Evolutionary conservation across 2,797 vertebrate species (phyloP).

Genomic region (Hydrolagus colliei): DNA sequence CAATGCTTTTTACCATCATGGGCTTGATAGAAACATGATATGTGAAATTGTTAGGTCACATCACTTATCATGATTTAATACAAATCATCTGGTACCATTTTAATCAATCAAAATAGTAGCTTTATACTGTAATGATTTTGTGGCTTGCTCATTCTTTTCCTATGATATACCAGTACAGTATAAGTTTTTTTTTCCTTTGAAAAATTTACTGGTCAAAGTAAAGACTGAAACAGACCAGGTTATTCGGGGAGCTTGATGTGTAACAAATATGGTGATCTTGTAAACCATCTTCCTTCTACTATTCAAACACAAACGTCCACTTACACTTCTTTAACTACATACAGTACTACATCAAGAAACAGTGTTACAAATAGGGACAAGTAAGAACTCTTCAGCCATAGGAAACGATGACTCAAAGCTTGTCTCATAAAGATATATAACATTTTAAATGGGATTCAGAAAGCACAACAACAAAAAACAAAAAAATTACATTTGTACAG

Average conservation of each 20-base stretch:
- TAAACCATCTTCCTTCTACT: background rate
- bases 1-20: constrained; percentile 88
- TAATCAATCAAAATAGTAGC: constrained; percentile 94
- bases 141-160: constrained; percentile 75
- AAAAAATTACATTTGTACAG: too few species aligned
- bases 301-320: background rate
- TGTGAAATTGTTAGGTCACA: constrained; percentile 91
- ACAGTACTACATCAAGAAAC: background rate
- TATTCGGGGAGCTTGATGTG: background rate
- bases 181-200: constrained; percentile 65
- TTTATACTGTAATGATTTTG: constrained; percentile 83
- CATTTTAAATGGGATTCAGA: too few species aligned
- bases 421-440: too few species aligned
- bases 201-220: constrained; percentile 74
- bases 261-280: background rate
- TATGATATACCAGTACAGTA: constrained; percentile 60
- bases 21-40: constrained; percentile 97
- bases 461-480: too few species aligned
- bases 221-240: background rate
- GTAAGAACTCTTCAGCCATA: too few species aligned
- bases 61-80: constrained; percentile 94
- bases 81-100: constrained; percentile 76
- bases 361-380: background rate
- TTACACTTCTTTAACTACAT: background rate
- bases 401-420: too few species aligned